Percentiles rank a stretch among this genome's conserved stretches.
Evolutionary conservation across 2,797 vertebrate species (phyloP).

Genomic region (Echiichthys vipera): DNA sequence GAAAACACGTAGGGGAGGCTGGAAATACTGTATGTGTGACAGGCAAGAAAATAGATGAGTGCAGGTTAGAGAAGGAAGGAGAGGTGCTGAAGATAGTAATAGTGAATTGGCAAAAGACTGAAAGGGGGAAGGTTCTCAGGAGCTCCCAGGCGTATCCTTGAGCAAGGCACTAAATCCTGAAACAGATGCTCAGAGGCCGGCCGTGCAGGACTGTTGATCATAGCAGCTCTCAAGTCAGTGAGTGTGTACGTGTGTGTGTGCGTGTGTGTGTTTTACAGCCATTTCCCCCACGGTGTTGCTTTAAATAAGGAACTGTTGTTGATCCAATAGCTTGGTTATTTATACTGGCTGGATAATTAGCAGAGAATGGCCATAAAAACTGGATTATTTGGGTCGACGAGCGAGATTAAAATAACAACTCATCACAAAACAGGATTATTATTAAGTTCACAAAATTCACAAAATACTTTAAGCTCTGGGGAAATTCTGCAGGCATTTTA

Average conservation of each 20-base stretch:
- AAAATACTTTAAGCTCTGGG: neutral
- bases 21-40: too few relatives aligned
- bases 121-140: neutral
- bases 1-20: neutral
- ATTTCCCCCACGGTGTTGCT: neutral
- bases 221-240: neutral
- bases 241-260: constrained; percentile 6
- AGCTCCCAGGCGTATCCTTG: constrained; percentile 25
- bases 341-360: constrained; percentile 5
- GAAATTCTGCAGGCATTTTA: neutral
- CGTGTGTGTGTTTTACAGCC: neutral
- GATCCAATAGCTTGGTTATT: neutral
- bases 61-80: constrained; percentile 12
- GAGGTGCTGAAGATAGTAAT: constrained; percentile 10
- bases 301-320: neutral
- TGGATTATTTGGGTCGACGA: neutral
- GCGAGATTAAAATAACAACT: neutral
- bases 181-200: constrained; percentile 23
- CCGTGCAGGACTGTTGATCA: neutral
- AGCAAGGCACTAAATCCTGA: constrained; percentile 25
- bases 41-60: neutral
- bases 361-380: neutral
- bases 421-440: neutral
- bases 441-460: neutral
- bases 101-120: constrained; percentile 14